These are phyloP conservation scores for Ctenicera cuprea DNA, from an alignment of 2,888 invertebrate species.

Conservation along the genomic window DNA sequence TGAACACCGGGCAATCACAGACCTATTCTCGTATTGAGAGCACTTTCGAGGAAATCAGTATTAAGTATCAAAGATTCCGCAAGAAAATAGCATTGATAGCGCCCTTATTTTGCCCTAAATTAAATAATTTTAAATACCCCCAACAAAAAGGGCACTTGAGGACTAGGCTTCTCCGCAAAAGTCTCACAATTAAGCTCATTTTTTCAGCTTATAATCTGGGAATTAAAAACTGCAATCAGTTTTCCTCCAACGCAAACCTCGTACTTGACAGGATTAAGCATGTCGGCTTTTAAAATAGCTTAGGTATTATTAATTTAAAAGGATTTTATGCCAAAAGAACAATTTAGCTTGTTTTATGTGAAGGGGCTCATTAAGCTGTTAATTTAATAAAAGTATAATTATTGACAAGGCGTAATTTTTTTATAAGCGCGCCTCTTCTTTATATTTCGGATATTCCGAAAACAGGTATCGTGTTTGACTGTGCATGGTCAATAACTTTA, in stretches of 20 bases:
- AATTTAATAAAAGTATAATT: slow-evolving; percentile 13
- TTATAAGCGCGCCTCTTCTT: too few relatives aligned
- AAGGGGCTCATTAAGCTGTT: slow-evolving; percentile 19
- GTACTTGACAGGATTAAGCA: slow-evolving; percentile 45
- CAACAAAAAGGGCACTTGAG: neutral
- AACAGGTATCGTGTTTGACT: too few relatives aligned
- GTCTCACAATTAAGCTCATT: slow-evolving; percentile 26
- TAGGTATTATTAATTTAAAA: slow-evolving; percentile 31
- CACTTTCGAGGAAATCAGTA: slow-evolving; percentile 69
- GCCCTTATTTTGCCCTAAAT: slow-evolving; percentile 13
- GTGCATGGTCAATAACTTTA: too few relatives aligned
- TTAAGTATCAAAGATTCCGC: slow-evolving; percentile 57
- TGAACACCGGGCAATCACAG: slow-evolving; percentile 72
- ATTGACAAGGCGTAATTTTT: too few relatives aligned
- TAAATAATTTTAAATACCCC: slow-evolving; percentile 21
- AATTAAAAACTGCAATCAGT: slow-evolving; percentile 48
- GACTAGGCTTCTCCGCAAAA: neutral
- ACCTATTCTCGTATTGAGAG: slow-evolving; percentile 70
- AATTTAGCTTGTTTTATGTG: neutral
- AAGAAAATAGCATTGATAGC: slow-evolving; percentile 41
- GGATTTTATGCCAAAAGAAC: slow-evolving; percentile 5
- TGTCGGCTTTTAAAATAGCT: slow-evolving; percentile 39
- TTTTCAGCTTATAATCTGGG: slow-evolving; percentile 40
- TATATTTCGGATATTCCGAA: too few relatives aligned
- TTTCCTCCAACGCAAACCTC: slow-evolving; percentile 23